Conservation (phyloP, 1,140 invertebrate genomes). For the Drosophila tani region DNA sequence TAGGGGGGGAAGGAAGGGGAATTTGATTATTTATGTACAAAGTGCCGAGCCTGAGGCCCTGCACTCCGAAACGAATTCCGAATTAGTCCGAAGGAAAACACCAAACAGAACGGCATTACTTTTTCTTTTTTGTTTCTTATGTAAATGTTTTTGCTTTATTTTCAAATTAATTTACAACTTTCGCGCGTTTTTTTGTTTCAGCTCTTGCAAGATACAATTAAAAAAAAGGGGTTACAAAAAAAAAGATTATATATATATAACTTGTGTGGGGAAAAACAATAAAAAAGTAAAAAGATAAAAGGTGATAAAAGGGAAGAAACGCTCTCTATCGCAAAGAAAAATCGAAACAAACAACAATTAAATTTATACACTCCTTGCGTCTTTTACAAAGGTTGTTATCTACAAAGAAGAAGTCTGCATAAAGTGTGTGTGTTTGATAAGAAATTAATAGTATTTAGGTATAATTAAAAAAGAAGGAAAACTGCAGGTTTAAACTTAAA, state of each 20-base stretch:
- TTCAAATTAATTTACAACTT: slow-evolving; percentile 61
- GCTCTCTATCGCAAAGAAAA: slow-evolving; percentile 21
- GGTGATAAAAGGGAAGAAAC: not conserved
- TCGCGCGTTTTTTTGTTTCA: slow-evolving; percentile 43
- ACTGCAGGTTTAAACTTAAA: not conserved
- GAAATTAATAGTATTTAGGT: not conserved
- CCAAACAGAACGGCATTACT: slow-evolving; percentile 34
- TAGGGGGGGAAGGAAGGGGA: not conserved
- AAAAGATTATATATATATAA: slow-evolving; percentile 19
- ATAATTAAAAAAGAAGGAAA: not conserved
- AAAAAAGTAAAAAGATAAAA: slow-evolving; percentile 16
- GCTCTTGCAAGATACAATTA: slow-evolving; percentile 42
- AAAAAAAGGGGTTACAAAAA: slow-evolving; percentile 24
- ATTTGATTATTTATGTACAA: slow-evolving; percentile 28
- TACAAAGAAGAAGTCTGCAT: slow-evolving; percentile 33
- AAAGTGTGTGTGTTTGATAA: slow-evolving; percentile 2
- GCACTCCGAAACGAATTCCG: slow-evolving; percentile 35
- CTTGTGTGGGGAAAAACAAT: slow-evolving; percentile 13
- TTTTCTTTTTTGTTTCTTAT: slow-evolving; percentile 26
- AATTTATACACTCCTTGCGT: slow-evolving; percentile 23
- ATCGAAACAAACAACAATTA: slow-evolving; percentile 40
- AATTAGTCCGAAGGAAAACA: slow-evolving; percentile 40
- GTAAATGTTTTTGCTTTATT: slow-evolving; percentile 59
- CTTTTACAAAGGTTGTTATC: slow-evolving; percentile 29
- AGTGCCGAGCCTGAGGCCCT: slow-evolving; percentile 10